A percentile compares a stretch with the other conserved stretches of the same genome.
phyloP scores from a whole-genome alignment of 2,888 invertebrate genomes.

The Palloptera scutellata region DNA sequence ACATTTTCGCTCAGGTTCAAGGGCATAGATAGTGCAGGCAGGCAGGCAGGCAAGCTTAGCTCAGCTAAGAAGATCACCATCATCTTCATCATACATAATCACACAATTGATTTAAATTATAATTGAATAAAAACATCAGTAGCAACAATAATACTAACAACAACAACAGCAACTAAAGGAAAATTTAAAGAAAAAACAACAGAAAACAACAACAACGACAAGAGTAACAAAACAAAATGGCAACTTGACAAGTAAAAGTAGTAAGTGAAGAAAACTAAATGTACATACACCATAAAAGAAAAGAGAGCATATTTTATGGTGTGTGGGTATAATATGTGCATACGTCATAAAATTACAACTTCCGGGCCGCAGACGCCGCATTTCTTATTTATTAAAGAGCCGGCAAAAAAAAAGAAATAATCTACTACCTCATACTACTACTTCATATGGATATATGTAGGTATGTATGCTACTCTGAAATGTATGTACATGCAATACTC shows the following conservation, averaged over 20 bases:
- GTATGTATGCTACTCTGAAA: no score
- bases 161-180: conserved; percentile 31
- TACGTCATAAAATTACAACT: no score
- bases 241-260: conserved; percentile 25
- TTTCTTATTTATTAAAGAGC: no score
- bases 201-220: conserved; percentile 34
- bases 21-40: conserved; percentile 44
- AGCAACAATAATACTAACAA: conserved; percentile 6
- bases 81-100: conserved; percentile 37
- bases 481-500: no score
- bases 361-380: no score
- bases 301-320: conserved; percentile 7
- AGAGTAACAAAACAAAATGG: conserved; percentile 32
- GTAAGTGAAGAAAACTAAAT: conserved; percentile 12
- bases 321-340: neutral
- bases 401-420: no score
- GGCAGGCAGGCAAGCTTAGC: conserved; percentile 15
- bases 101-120: conserved; percentile 60
- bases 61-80: conserved; percentile 11
- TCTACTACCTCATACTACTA: no score
- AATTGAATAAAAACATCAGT: conserved; percentile 52
- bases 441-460: no score
- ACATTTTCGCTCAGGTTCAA: conserved; percentile 54
- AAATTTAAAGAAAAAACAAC: conserved; percentile 14
- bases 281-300: conserved; percentile 5